Evolutionary conservation across 2,113 vertebrate genomes (phyloP).

Genomic region (Hemicordylus capensis): DNA sequence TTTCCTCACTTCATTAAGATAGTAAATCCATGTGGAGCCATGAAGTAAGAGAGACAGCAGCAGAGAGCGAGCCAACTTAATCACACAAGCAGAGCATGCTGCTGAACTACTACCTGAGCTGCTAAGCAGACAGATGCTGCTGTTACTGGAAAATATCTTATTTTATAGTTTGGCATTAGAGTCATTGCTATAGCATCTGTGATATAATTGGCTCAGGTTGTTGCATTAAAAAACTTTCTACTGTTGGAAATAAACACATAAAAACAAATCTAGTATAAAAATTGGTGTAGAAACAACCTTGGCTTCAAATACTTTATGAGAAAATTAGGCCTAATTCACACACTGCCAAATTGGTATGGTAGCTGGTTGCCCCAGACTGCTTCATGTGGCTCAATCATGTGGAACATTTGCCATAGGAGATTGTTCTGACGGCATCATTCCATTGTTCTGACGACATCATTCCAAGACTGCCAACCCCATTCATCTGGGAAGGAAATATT

Average conservation of each 20-base stretch:
- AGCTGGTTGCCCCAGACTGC: neutral
- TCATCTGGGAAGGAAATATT: no score
- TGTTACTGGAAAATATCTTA: slow-evolving; percentile 1
- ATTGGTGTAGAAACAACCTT: neutral
- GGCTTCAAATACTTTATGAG: neutral
- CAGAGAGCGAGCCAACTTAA: neutral
- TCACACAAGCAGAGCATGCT: neutral
- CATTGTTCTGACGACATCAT: no score
- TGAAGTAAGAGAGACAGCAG: neutral
- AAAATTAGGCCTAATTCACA: neutral
- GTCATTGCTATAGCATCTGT: slow-evolving; percentile 11
- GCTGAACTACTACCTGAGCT: neutral
- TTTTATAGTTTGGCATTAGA: slow-evolving; percentile 12
- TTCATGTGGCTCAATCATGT: neutral
- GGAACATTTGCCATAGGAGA: no score
- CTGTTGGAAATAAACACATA: neutral
- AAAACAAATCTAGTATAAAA: neutral
- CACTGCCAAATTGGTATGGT: no score
- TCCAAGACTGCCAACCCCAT: no score
- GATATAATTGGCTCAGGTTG: neutral
- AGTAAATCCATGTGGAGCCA: neutral
- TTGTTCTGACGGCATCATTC: neutral
- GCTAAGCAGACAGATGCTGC: slow-evolving; percentile 25
- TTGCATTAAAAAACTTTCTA: slow-evolving; percentile 1
- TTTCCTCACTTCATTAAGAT: slow-evolving; percentile 1